Percentiles rank a stretch among this genome's conserved stretches.
These are phyloP conservation scores for Sciurus carolinensis DNA, from an alignment of 2,797 vertebrate genomes.

Conservation along the genomic window DNA sequence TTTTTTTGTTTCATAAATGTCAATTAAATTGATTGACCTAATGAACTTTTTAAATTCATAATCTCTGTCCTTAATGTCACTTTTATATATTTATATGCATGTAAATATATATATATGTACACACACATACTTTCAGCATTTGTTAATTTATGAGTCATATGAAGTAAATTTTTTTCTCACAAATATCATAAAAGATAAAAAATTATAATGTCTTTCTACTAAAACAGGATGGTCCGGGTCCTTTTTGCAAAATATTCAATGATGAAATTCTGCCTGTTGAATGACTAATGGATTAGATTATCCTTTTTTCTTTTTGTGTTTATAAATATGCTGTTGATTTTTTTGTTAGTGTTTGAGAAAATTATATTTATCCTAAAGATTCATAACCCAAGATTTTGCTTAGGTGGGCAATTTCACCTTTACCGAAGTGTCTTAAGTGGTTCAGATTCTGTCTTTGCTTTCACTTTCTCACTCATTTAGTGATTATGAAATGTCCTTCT, in stretches of 20 bases:
- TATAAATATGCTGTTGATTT: constrained; percentile 13
- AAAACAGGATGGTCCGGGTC: not conserved
- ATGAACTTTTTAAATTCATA: not conserved
- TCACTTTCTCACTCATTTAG: not conserved
- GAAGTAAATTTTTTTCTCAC: constrained; percentile 41
- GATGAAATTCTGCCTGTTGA: constrained; percentile 32
- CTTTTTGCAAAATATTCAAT: constrained; percentile 21
- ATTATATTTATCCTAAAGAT: not conserved
- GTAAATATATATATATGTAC: too few species aligned
- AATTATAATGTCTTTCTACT: not conserved
- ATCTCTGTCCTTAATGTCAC: not conserved
- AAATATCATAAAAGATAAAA: constrained; percentile 36
- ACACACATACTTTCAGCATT: not conserved
- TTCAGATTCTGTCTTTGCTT: not conserved
- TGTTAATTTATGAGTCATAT: not conserved
- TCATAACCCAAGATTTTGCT: constrained; percentile 1
- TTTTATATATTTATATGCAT: not conserved
- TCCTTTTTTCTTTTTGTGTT: constrained; percentile 7
- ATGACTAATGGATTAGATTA: constrained; percentile 13
- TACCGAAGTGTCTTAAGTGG: not conserved
- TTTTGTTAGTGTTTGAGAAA: constrained; percentile 8
- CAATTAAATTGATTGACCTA: not conserved
- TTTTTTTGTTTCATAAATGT: constrained; percentile 52
- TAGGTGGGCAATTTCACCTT: not conserved
- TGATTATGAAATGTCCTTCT: not conserved